A percentile compares a stretch with the other conserved stretches of the same genome.
These are phyloP conservation scores for Ctenopoma multispine DNA, from an alignment of 2,797 vertebrate species.

Conservation along the genomic window DNA sequence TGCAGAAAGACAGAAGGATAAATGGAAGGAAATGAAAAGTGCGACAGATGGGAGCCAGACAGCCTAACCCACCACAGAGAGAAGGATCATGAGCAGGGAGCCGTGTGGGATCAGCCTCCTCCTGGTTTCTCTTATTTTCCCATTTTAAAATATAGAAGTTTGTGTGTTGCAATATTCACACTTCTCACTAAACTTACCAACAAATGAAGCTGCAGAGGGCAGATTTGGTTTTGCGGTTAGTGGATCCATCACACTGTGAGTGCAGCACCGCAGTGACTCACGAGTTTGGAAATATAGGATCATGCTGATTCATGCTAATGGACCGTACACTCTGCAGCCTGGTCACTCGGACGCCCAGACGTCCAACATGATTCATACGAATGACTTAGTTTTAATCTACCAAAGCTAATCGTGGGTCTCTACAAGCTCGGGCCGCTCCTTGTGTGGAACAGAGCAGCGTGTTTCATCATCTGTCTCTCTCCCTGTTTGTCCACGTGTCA, in stretches of 20 bases:
- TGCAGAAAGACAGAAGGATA: constrained; percentile 28
- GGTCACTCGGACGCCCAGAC: constrained; percentile 18
- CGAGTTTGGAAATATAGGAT: constrained; percentile 29
- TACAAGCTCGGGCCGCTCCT: background rate
- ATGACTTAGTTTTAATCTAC: constrained; percentile 6
- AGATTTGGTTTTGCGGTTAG: constrained; percentile 1
- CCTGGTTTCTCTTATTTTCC: background rate
- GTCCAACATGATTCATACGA: constrained; percentile 25
- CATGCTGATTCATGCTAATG: constrained; percentile 6
- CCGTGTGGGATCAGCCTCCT: constrained; percentile 57
- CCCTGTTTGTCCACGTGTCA: no score
- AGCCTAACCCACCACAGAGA: constrained; percentile 33
- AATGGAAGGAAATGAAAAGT: constrained; percentile 26
- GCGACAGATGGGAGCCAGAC: constrained; percentile 67
- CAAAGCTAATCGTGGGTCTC: background rate
- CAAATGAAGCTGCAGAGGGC: background rate
- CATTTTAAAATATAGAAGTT: background rate
- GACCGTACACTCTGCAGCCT: background rate
- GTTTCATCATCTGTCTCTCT: no score
- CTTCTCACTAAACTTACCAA: background rate
- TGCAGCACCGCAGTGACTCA: constrained; percentile 51
- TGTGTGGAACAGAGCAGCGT: background rate
- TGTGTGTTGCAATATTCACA: background rate
- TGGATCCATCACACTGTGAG: constrained; percentile 3
- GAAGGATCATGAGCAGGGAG: constrained; percentile 13